A percentile compares a stretch with the other conserved stretches of the same genome.
These are phyloP conservation scores for Thumatha senex DNA, from an alignment of 2,888 invertebrate species.

Conservation along the genomic window DNA sequence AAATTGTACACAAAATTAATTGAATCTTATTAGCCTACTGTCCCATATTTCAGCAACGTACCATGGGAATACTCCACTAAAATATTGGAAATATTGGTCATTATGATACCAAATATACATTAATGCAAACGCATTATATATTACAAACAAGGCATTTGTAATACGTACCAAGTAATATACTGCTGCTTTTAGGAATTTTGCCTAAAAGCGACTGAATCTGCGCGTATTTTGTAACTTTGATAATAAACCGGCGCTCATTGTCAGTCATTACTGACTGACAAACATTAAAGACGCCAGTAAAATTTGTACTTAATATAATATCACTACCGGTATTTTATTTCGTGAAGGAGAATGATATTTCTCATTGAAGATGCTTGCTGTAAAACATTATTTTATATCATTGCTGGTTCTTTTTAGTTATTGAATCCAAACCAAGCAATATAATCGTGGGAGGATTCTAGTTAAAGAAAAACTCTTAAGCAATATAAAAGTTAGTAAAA, in stretches of 20 bases:
- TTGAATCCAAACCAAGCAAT: background rate
- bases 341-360: conserved; percentile 5
- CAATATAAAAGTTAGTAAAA: too few relatives aligned
- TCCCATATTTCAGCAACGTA: background rate
- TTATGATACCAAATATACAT: background rate
- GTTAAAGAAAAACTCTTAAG: too few relatives aligned
- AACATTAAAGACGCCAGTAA: conserved; percentile 13
- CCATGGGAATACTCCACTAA: background rate
- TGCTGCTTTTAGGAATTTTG: too few relatives aligned
- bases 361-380: conserved; percentile 3
- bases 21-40: background rate
- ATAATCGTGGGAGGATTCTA: background rate
- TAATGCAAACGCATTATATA: background rate
- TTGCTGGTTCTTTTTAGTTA: background rate
- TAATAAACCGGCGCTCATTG: conserved; percentile 15
- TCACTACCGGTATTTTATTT: conserved; percentile 10
- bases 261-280: conserved; percentile 9
- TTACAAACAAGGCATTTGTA: background rate
- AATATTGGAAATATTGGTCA: background rate
- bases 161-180: background rate
- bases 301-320: conserved; percentile 14
- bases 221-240: conserved; percentile 1
- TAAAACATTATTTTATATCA: background rate
- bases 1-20: background rate
- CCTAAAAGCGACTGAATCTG: too few relatives aligned